Conservation (phyloP, 2,888 invertebrate species). For the Hyposoter dolosus region DNA sequence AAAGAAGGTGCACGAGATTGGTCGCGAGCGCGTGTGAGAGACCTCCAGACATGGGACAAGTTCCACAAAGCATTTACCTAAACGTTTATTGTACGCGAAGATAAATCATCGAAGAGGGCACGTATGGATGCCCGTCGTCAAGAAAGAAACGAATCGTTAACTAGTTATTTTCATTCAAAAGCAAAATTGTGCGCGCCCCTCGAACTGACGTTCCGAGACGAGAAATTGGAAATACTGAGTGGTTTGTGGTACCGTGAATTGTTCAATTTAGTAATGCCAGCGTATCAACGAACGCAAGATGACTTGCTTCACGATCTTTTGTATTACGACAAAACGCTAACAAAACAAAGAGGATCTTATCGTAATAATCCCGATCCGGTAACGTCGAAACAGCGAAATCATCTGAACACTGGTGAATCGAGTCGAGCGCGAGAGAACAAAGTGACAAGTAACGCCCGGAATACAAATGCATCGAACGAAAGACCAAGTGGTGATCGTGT, state of each 20-base stretch:
- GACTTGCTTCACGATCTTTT: not conserved
- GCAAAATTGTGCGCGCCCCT: constrained; percentile 12
- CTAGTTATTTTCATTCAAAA: not conserved
- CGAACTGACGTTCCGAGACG: constrained; percentile 26
- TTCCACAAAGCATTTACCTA: constrained; percentile 39
- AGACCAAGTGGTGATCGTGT: not conserved
- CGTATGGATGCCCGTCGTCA: constrained; percentile 28
- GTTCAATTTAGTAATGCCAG: constrained; percentile 26
- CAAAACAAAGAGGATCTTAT: not conserved
- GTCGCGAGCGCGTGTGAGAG: not conserved
- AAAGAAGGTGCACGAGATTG: not conserved
- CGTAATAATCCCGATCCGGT: not conserved
- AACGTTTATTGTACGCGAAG: constrained; percentile 23
- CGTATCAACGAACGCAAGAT: not conserved
- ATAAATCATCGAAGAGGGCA: constrained; percentile 7
- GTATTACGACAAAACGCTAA: not conserved
- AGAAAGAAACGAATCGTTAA: constrained; percentile 11
- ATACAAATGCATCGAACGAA: not conserved
- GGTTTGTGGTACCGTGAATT: constrained; percentile 25
- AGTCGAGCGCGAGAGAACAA: not conserved
- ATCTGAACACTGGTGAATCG: not conserved
- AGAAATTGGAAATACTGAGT: constrained; percentile 13
- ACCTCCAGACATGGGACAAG: constrained; percentile 11
- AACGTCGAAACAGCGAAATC: not conserved
- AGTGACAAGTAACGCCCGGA: not conserved